Evolutionary conservation across 2,113 vertebrate genomes (phyloP).

Genomic region (Colossoma macropomum): DNA sequence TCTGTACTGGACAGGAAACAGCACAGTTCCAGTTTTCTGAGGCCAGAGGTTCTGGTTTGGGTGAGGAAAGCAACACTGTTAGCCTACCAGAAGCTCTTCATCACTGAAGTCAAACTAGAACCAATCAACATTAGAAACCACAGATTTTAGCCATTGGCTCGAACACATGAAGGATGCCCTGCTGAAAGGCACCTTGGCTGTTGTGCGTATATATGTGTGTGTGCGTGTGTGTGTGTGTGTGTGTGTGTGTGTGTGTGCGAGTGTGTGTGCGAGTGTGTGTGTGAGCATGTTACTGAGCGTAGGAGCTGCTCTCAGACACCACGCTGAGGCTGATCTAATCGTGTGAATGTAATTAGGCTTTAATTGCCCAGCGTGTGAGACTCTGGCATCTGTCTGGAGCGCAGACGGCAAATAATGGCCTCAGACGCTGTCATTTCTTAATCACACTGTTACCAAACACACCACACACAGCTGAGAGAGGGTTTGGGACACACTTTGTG

Average conservation of each 20-base stretch:
- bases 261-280: conserved; percentile 30
- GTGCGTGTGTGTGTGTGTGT: conserved; percentile 3
- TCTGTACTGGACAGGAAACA: no score
- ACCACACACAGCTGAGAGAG: conserved; percentile 15
- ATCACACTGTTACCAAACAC: conserved; percentile 57
- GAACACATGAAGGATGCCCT: background rate
- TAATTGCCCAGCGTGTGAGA: conserved; percentile 58
- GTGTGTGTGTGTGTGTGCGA: conserved; percentile 26
- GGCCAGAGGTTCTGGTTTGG: no score
- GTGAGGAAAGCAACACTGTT: background rate
- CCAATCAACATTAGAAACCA: background rate
- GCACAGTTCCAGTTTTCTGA: no score
- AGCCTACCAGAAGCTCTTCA: background rate
- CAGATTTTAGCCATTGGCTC: conserved; percentile 18
- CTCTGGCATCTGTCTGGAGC: conserved; percentile 58
- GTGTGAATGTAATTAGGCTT: conserved; percentile 62
- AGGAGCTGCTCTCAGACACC: conserved; percentile 52
- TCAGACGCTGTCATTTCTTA: conserved; percentile 60
- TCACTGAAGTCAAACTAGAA: background rate
- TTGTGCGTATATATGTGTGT: conserved; percentile 41
- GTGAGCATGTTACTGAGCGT: conserved; percentile 44
- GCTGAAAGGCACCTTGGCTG: conserved; percentile 54
- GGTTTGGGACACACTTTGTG: background rate
- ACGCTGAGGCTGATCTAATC: conserved; percentile 51
- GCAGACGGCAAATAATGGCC: conserved; percentile 60